These are phyloP conservation scores for Enteromius anoplus DNA, from an alignment of 2,797 vertebrate genomes.

Conservation along the genomic window DNA sequence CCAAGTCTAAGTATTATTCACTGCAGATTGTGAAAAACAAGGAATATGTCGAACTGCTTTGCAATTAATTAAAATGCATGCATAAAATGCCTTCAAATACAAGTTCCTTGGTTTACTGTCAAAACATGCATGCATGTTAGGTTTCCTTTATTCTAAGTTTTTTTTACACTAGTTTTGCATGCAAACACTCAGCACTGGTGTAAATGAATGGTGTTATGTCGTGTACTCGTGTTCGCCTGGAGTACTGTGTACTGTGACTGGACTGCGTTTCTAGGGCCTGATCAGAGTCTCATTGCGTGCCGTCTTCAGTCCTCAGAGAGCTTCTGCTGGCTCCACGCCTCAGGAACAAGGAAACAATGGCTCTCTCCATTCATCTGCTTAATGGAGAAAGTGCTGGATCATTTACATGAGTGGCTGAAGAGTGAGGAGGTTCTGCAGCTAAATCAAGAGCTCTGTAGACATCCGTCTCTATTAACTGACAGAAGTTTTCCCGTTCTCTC, in stretches of 20 bases:
- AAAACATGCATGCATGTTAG: no score
- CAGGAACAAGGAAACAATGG: constrained; percentile 37
- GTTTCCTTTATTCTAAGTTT: no score
- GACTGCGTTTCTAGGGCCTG: constrained; percentile 30
- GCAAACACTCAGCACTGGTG: no score
- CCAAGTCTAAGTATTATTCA: no score
- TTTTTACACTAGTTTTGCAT: no score
- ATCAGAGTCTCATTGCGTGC: constrained; percentile 8
- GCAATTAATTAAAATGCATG: no score
- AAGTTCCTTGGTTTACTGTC: no score
- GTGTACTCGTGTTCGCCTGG: neutral
- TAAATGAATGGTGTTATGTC: no score
- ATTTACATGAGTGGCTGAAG: neutral
- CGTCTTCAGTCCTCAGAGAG: constrained; percentile 10
- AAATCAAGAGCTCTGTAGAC: neutral
- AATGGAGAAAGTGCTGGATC: constrained; percentile 44
- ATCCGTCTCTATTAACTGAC: neutral
- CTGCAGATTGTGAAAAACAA: no score
- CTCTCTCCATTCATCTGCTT: constrained; percentile 50
- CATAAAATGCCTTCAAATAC: no score
- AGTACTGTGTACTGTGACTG: neutral
- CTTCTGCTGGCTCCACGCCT: constrained; percentile 44
- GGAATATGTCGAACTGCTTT: no score
- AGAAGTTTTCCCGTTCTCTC: neutral
- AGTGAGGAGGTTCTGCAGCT: neutral